phyloP scores from a whole-genome alignment of 1,140 invertebrate genomes.

The Chironomus striatipennis region DNA sequence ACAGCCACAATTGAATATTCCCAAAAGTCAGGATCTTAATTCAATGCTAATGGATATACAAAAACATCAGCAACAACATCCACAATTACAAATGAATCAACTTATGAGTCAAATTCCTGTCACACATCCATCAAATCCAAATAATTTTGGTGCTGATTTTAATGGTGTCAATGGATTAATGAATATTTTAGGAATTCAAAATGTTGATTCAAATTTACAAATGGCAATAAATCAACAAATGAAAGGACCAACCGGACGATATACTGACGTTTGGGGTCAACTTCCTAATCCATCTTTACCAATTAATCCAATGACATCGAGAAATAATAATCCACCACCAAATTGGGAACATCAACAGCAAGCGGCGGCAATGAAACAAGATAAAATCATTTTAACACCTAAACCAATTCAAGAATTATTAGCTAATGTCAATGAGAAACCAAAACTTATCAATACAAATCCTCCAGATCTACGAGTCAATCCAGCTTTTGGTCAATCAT shows the following conservation, averaged over 20 bases:
- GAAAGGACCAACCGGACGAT: not conserved
- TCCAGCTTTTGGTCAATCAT: slow-evolving; percentile 53
- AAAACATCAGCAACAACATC: slow-evolving; percentile 36
- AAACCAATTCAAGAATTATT: slow-evolving; percentile 54
- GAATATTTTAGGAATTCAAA: not conserved
- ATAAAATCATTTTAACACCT: slow-evolving; percentile 47
- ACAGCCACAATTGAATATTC: slow-evolving; percentile 34
- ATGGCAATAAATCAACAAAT: not conserved
- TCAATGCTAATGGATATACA: not conserved
- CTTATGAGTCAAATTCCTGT: slow-evolving; percentile 27
- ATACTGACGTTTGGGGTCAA: not conserved
- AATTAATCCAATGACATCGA: not conserved
- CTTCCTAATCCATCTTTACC: not conserved
- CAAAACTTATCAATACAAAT: slow-evolving; percentile 31
- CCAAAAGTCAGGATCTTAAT: not conserved
- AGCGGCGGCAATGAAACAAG: slow-evolving; percentile 46
- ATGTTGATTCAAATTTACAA: not conserved
- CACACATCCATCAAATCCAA: slow-evolving; percentile 26
- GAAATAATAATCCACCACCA: not conserved
- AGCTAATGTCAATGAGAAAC: slow-evolving; percentile 44
- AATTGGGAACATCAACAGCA: slow-evolving; percentile 30
- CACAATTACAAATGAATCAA: slow-evolving; percentile 34
- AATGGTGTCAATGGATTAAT: slow-evolving; percentile 17
- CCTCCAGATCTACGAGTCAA: slow-evolving; percentile 26
- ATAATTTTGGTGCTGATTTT: slow-evolving; percentile 17